A percentile compares a stretch with the other conserved stretches of the same genome.
These are phyloP conservation scores for Coregonus sp. DNA, from an alignment of 2,797 vertebrate genomes.

Conservation along the genomic window DNA sequence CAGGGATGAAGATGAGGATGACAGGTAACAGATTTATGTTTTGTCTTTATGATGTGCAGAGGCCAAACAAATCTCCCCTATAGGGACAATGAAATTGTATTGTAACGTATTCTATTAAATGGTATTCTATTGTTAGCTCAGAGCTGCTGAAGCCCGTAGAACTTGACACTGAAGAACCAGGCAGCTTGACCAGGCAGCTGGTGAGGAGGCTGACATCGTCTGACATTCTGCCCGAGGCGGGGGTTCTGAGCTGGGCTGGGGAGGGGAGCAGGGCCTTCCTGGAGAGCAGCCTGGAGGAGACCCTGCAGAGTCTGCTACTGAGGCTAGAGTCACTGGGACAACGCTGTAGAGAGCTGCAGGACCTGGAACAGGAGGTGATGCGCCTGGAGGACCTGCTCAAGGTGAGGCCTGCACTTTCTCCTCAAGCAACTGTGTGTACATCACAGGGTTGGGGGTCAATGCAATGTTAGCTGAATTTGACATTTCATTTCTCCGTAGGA, in stretches of 20 bases:
- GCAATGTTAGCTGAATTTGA: no score
- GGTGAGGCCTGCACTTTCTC: constrained; percentile 69
- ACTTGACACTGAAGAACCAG: constrained; percentile 87
- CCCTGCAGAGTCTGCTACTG: constrained; percentile 88
- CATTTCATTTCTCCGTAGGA: no score
- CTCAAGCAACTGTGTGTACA: no score
- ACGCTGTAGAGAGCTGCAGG: constrained; percentile 90
- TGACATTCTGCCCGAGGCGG: constrained; percentile 70
- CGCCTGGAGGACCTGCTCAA: constrained; percentile 94
- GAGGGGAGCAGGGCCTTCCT: constrained; percentile 86
- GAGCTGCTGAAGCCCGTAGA: constrained; percentile 88
- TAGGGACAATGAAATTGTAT: neutral
- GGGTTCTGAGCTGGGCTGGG: constrained; percentile 77
- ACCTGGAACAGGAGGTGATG: constrained; percentile 92
- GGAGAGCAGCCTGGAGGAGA: constrained; percentile 92
- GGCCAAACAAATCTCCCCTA: neutral
- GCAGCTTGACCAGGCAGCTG: constrained; percentile 93
- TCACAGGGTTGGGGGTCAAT: no score
- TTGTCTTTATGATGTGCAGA: neutral
- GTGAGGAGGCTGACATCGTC: constrained; percentile 90
- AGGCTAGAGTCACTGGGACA: constrained; percentile 88
- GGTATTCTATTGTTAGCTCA: neutral
- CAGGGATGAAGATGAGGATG: constrained; percentile 48
- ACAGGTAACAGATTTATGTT: neutral
- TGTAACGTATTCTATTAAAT: neutral